Evolutionary conservation across 2,888 invertebrate species (phyloP), one percentile per base, ranked within the genome.

Genomic region (Drosophila imparisetae): DNA sequence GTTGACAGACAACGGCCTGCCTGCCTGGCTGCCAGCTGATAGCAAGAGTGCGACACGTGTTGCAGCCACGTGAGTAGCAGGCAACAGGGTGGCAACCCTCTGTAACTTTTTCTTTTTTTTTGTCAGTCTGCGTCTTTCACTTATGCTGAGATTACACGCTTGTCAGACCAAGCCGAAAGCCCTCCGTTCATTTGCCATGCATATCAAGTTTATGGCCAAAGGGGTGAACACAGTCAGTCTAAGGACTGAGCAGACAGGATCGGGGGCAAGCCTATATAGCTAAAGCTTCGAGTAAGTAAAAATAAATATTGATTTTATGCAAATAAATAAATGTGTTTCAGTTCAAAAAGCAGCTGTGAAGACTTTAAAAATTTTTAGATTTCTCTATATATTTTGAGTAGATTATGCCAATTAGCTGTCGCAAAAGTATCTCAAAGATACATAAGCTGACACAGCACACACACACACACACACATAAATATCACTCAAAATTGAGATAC

Each of bases 101-200:
- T 13, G 48, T 63, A 13, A 24, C 34, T 57, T 38, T 49, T 38
- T 42, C 61, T 38, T 53, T 32, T 58, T 50, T 64, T 60, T 42
- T 63, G 38, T 8, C 60, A 24, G 52, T 63, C 59, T 64, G 50
- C 21, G 40, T 68, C 49, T 73, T 64, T 67, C 81, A 75, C 75
- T 86, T 83, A 73, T 61, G 81, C 42, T 49, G 73, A 86, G 89
- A 89, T 84, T 84, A 84, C 87, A 84, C 89, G 84, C 81, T 75
- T 84, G 89, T 84, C 84, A 84, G 72, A 21, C 72, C 52, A 57
- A 76, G 55, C 72, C 59, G 32, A 64, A 64, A 74, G 55, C 70
- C 59, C 48, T 63, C 52, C 66, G 66, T 53, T 58, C 61, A 67
- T 79, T 77, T 79, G 69, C 70, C 50, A 63, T 70, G 70, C 79